These are phyloP conservation scores for Zygogramma bicolorata DNA, from an alignment of 2,888 invertebrate species.

Conservation along the genomic window DNA sequence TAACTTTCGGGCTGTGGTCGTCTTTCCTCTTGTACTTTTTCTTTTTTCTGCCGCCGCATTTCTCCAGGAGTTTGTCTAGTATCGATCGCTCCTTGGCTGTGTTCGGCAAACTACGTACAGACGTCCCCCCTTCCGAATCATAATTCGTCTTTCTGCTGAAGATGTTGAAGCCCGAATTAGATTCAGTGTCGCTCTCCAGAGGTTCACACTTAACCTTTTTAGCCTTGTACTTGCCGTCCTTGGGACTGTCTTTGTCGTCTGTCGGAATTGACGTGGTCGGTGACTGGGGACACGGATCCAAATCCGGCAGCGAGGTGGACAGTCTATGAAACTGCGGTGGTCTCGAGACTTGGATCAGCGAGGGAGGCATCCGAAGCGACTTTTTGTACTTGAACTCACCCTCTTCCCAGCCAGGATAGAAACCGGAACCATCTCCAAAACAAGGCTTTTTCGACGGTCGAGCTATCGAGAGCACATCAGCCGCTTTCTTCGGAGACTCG, in stretches of 20 bases:
- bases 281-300: slow-evolving; percentile 81
- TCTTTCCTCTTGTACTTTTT: slow-evolving; percentile 71
- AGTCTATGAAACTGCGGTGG: slow-evolving; percentile 77
- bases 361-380: slow-evolving; percentile 84
- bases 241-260: slow-evolving; percentile 63
- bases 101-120: slow-evolving; percentile 73
- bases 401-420: slow-evolving; percentile 86
- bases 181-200: slow-evolving; percentile 74
- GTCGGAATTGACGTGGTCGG: slow-evolving; percentile 76
- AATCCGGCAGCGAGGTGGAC: slow-evolving; percentile 82
- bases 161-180: slow-evolving; percentile 73
- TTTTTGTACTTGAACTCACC: slow-evolving; percentile 86
- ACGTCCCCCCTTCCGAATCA: slow-evolving; percentile 79
- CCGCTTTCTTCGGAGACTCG: slow-evolving; percentile 28
- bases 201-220: slow-evolving; percentile 64
- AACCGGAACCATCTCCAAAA: slow-evolving; percentile 79
- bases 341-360: slow-evolving; percentile 83
- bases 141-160: slow-evolving; percentile 70
- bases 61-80: slow-evolving; percentile 76
- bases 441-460: slow-evolving; percentile 70
- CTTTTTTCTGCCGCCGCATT: slow-evolving; percentile 72
- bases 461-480: slow-evolving; percentile 48
- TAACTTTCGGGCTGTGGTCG: slow-evolving; percentile 70
- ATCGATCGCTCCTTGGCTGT: slow-evolving; percentile 68
- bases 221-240: slow-evolving; percentile 44